phyloP scores from a whole-genome alignment of 1,140 invertebrate genomes.

The Panagrolaimus sp. region DNA sequence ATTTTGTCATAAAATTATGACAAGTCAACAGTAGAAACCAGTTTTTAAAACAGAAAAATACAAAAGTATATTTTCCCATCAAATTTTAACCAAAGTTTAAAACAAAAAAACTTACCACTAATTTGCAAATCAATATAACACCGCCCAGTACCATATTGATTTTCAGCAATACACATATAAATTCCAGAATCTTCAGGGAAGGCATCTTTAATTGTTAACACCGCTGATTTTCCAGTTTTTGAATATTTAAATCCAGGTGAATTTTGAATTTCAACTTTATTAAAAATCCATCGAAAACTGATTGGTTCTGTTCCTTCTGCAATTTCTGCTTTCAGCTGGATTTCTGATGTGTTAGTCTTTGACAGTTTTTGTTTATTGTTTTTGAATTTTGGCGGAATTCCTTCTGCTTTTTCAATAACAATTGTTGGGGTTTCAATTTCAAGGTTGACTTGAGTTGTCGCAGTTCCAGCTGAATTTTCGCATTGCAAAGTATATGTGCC shows the following conservation, averaged over 20 bases:
- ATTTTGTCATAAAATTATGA: too few relatives aligned
- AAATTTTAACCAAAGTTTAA: too few relatives aligned
- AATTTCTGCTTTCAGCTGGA: conserved; percentile 41
- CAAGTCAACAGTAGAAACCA: too few relatives aligned
- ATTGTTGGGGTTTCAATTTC: conserved; percentile 31
- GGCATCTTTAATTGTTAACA: conserved; percentile 63
- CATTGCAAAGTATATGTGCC: conserved; percentile 92
- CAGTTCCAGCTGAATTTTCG: conserved; percentile 64
- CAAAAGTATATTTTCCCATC: too few relatives aligned
- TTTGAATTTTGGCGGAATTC: conserved; percentile 32
- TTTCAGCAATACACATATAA: conserved; percentile 79
- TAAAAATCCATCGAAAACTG: conserved; percentile 42
- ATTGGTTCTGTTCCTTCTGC: conserved; percentile 51
- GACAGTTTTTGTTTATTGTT: conserved; percentile 22
- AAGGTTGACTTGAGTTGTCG: conserved; percentile 41
- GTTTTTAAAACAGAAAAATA: too few relatives aligned
- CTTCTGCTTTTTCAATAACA: conserved; percentile 26
- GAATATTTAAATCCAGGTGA: conserved; percentile 36
- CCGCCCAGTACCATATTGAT: conserved; percentile 61
- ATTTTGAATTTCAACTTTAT: conserved; percentile 41
- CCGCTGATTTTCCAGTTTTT: conserved; percentile 27
- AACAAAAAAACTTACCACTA: conserved; percentile 29
- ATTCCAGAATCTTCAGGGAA: conserved; percentile 83
- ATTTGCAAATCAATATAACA: conserved; percentile 36
- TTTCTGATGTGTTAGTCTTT: conserved; percentile 17